A percentile compares a stretch with the other conserved stretches of the same genome.
phyloP scores from a whole-genome alignment of 2,797 vertebrate species.

The Rhodeus uyekii region DNA sequence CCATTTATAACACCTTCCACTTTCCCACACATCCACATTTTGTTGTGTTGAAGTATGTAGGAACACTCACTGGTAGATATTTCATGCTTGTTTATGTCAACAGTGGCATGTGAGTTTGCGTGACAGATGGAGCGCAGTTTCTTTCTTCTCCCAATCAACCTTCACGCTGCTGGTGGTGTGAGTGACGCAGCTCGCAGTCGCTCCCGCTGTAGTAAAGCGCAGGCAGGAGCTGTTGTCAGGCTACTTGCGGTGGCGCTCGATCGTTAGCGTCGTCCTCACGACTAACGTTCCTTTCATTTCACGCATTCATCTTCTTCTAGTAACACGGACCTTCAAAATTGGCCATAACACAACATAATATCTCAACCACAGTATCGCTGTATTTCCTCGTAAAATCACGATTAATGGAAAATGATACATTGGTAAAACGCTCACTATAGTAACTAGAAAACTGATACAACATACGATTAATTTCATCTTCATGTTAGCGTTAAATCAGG shows the following conservation, averaged over 20 bases:
- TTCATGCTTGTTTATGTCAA: not conserved
- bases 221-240: conserved; percentile 36
- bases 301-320: not conserved
- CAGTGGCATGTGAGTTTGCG: not conserved
- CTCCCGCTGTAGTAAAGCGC: conserved; percentile 39
- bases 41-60: conserved; percentile 4
- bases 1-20: conserved; percentile 59
- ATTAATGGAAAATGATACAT: not conserved
- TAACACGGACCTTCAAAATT: not conserved
- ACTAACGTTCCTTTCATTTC: not conserved
- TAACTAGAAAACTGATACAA: not conserved
- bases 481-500: not conserved
- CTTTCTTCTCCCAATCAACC: conserved; percentile 55
- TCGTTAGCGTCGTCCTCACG: not conserved
- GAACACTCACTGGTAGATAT: not conserved
- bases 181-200: conserved; percentile 48
- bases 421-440: not conserved
- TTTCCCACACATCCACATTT: conserved; percentile 69
- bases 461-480: not conserved
- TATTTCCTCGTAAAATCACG: not conserved
- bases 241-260: not conserved
- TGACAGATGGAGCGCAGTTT: conserved; percentile 51
- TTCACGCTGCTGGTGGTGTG: conserved; percentile 56
- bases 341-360: no score
- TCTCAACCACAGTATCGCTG: not conserved